A percentile compares a stretch with the other conserved stretches of the same genome.
phyloP scores from a whole-genome alignment of 1,140 invertebrate species.

The Tribolium madens region DNA sequence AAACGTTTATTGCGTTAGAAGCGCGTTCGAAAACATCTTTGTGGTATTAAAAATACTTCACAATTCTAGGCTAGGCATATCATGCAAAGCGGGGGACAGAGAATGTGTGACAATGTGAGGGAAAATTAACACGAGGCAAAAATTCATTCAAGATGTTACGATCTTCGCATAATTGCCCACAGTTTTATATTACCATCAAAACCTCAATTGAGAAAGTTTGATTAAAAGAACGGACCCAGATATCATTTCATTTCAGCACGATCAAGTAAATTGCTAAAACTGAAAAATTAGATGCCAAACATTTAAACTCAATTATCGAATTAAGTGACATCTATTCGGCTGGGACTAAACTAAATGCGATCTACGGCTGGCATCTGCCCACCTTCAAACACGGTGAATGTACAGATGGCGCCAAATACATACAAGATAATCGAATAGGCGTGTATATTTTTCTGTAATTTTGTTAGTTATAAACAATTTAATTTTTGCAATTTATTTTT shows the following conservation, averaged over 20 bases:
- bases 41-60: slow-evolving; percentile 40
- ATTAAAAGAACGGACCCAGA: background rate
- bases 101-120: background rate
- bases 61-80: background rate
- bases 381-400: no score
- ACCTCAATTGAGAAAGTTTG: slow-evolving; percentile 19
- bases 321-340: no score
- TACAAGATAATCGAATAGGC: no score
- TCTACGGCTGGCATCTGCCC: no score
- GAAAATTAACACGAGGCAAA: slow-evolving; percentile 19
- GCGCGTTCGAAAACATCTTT: slow-evolving; percentile 53
- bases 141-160: slow-evolving; percentile 18
- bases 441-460: no score
- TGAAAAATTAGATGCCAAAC: no score
- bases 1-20: slow-evolving; percentile 63
- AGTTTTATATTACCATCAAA: slow-evolving; percentile 1
- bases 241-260: background rate
- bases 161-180: slow-evolving; percentile 15
- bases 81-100: background rate
- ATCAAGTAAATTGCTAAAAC: background rate
- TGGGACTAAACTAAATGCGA: no score
- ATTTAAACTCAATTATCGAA: no score
- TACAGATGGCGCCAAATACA: no score
- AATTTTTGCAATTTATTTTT: no score
- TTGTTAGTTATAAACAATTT: no score